Base-by-base conservation (phyloP, 2,888 invertebrate genomes). In the Scaptomyza cyrtandrae region DNA sequence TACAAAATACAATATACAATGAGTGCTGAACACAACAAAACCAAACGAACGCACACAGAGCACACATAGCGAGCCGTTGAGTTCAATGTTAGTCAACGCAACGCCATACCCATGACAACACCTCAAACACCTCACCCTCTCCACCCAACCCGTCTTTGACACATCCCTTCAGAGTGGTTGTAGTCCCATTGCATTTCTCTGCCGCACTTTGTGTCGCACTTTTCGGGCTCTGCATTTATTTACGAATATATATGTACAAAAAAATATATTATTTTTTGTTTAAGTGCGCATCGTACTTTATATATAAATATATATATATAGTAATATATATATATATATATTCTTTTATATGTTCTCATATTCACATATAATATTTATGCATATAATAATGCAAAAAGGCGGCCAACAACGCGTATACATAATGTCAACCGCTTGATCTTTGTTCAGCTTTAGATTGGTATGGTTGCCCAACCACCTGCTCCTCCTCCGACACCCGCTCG, bases 81-180 rank as follows among this genome's bases (percentile, higher is more conserved):
- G 75, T 81, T 82, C 87, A 82, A 85, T 85, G 82, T 82, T 82
- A 82, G 82, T 63, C 75, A 65, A 54, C 71, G 72, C 65, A 76
- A 63, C 58, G 57, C 71, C 71, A 52, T 24, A 11, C 35, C n/a
- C n/a, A 9, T 39, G 31, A 6, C 37, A n/a, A 19, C 1, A 6
- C 13, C 16, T 0, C 19, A 4, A 7, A 13, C 13, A 6, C 13
- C 16, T 0, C 19, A 4, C 4, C 7, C 13, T 11, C 11, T 2
- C 6, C 24, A 0, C n/a, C 39, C 9, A n/a, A 24, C 7, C 11
- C 53, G 14, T 45, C 9, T 4, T 19, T 24, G 24, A 2, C 7
- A 33, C 39, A 10, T 10, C 16, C 31, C 29, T 5, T 35, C 10
- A 50, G 50, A 45, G 16, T 62, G 63, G 39, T 19, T 24, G 37